Conservation (phyloP, 2,113 vertebrate species). For the Antigone vipio region DNA sequence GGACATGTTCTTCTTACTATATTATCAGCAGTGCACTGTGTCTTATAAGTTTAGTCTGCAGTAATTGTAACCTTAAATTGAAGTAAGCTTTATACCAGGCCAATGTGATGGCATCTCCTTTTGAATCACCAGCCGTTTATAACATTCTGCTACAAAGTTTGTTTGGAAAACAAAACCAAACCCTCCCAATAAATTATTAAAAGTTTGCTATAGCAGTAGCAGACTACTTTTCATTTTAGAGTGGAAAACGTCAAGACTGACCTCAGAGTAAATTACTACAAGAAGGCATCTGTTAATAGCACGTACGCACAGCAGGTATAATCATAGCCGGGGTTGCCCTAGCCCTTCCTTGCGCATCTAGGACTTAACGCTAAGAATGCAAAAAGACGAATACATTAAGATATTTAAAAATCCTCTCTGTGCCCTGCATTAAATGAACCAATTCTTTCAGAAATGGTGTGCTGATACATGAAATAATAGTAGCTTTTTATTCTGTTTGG, state of each 20-base stretch:
- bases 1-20: neutral
- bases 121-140: neutral
- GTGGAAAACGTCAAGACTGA: neutral
- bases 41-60: neutral
- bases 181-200: neutral
- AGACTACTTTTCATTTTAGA: slow-evolving; percentile 5
- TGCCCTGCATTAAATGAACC: neutral
- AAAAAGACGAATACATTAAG: neutral
- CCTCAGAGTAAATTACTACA: slow-evolving; percentile 45
- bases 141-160: neutral
- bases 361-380: neutral
- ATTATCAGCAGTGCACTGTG: neutral
- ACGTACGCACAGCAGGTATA: slow-evolving; percentile 20
- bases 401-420: neutral
- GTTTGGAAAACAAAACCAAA: neutral
- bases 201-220: neutral
- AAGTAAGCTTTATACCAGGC: neutral
- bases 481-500: neutral
- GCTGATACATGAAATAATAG: slow-evolving; percentile 3
- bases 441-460: neutral
- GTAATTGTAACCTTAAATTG: slow-evolving; percentile 6
- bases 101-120: neutral
- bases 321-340: slow-evolving; percentile 2
- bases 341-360: neutral
- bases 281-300: slow-evolving; percentile 14